A percentile compares a stretch with the other conserved stretches of the same genome.
Evolutionary conservation across 2,888 invertebrate genomes (phyloP).

Genomic region (Slavum lentiscoides): DNA sequence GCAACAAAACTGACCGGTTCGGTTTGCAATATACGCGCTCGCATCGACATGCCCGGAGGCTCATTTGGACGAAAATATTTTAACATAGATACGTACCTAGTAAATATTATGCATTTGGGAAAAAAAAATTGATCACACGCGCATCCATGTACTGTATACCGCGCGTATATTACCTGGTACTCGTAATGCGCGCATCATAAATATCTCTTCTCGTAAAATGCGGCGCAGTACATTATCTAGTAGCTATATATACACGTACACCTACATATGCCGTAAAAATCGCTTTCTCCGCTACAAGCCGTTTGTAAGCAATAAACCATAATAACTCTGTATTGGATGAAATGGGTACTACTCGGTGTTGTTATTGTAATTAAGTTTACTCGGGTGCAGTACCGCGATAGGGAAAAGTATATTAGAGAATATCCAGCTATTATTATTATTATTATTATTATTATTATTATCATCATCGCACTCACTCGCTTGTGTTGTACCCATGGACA

Average conservation of each 20-base stretch:
- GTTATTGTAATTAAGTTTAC: no score
- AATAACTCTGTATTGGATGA: no score
- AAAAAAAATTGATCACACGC: conserved; percentile 6
- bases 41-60: not conserved
- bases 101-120: no score
- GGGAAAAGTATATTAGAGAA: no score
- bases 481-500: conserved; percentile 73
- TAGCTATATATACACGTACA: no score
- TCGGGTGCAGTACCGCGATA: no score
- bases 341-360: no score
- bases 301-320: not conserved
- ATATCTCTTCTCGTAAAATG: not conserved
- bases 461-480: conserved; percentile 67
- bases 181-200: not conserved
- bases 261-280: conserved; percentile 3
- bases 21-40: not conserved
- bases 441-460: not conserved
- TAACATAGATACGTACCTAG: not conserved
- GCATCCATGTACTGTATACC: no score
- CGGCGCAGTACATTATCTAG: not conserved
- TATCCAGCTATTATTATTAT: no score
- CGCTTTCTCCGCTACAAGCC: conserved; percentile 29
- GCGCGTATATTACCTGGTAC: no score
- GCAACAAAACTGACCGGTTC: conserved; percentile 12
- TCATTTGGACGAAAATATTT: not conserved